phyloP scores from a whole-genome alignment of 64 coral and sea anemone genomes.

The Actinia tenebrosa region DNA sequence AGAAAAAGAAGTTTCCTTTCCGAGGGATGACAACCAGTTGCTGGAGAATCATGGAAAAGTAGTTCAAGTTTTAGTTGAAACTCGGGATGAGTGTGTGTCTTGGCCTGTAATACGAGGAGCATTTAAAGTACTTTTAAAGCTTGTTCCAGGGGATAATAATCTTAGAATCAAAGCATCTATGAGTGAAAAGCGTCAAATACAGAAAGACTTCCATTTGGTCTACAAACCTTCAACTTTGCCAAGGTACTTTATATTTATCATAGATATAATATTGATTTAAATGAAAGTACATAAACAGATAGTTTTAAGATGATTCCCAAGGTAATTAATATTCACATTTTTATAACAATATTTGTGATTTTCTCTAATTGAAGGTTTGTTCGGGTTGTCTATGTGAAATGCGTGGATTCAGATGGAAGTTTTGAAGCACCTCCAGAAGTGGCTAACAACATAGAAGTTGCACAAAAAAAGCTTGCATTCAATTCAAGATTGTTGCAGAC shows the following conservation, averaged over 20 bases:
- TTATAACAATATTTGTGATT: neutral
- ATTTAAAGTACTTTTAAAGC: slow-evolving; percentile 69
- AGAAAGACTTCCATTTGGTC: slow-evolving; percentile 49
- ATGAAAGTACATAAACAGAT: neutral
- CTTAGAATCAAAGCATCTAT: slow-evolving; percentile 41
- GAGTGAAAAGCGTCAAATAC: neutral
- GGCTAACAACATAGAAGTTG: slow-evolving; percentile 50
- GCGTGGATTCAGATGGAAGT: slow-evolving; percentile 81
- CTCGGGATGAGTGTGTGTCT: slow-evolving; percentile 12
- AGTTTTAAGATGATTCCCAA: neutral
- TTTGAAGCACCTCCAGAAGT: slow-evolving; percentile 77
- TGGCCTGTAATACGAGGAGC: slow-evolving; percentile 71
- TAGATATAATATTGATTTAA: neutral
- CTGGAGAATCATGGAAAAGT: neutral
- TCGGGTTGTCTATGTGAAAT: slow-evolving; percentile 89
- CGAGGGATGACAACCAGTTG: neutral
- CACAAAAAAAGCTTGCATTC: slow-evolving; percentile 67
- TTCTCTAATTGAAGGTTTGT: slow-evolving; percentile 61
- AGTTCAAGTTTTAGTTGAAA: slow-evolving; percentile 39
- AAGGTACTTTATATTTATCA: slow-evolving; percentile 29
- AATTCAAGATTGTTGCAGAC: slow-evolving; percentile 84
- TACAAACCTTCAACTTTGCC: slow-evolving; percentile 41
- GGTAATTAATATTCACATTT: neutral
- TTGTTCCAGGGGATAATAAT: slow-evolving; percentile 65
- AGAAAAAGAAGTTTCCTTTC: neutral